Base-by-base conservation (phyloP, 2,888 invertebrate genomes). In the Isotomurus palustris region DNA sequence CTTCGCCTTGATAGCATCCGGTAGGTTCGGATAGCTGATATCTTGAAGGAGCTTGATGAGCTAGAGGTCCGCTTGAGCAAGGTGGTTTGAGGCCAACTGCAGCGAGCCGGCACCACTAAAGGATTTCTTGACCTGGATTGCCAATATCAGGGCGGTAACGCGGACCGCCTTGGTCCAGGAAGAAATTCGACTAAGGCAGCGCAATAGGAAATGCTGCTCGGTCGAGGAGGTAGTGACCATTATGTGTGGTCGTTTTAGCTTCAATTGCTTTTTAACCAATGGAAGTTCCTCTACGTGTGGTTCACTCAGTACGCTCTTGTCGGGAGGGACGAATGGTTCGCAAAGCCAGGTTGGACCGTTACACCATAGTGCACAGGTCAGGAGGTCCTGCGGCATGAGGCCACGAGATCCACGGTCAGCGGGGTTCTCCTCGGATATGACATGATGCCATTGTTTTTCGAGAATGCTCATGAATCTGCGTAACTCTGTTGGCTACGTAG, bases 351-450 rank as follows among this genome's bases (percentile, higher is more conserved):
- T 1, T 3, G 72, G 72, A 8, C 72, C 72, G 6, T 55, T 29
- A 63, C 66, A 69, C 72, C 72, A 73, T 1, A 64, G 19, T 2
- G 44, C 14, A 19, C 52, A 25, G 2, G 49, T 25, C 5, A 41
- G 12, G 8, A 69, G 49, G 21, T 61, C 53, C 1, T 41, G 25
- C 1, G 60, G 51, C 6, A 53, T 17, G n/a, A 66, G 2, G 8
- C 71, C 72, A 44, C 71, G 25, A 10, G 69, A 69, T 2, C 67
- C 61, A 8, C 65, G 51, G 54, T 73, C 73, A 3, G 72, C 73
- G 2, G 73, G 72, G 54, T 73, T 73, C 0, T 64, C 56, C 19
- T 60, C 40, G 0, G 69, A 58, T 3, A 47, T 32, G 21, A 72
- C 69, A 45, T 73, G 64, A 21, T 58, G 62, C 64, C 72, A 71